Conservation (phyloP, 2,113 vertebrate species). For the Geococcyx californianus region DNA sequence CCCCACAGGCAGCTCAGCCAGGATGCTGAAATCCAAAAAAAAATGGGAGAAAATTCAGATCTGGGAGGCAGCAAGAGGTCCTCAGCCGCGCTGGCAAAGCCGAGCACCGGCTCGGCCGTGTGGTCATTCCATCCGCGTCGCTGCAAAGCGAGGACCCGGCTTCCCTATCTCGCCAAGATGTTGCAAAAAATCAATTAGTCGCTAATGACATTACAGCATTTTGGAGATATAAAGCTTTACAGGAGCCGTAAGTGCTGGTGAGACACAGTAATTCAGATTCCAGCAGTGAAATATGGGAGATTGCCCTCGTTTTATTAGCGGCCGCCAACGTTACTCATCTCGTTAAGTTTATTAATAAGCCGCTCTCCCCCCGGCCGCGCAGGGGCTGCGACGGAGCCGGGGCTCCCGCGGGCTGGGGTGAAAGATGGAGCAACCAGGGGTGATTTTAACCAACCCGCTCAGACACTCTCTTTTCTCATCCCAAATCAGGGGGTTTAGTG, state of each 20-base stretch:
- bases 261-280: neutral
- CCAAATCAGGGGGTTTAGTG: neutral
- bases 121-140: neutral
- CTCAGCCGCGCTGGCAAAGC: fast-evolving
- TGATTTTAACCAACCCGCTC: neutral
- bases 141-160: neutral
- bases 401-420: neutral
- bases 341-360: neutral
- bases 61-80: fast-evolving
- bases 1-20: neutral
- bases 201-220: neutral
- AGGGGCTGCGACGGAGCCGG: neutral
- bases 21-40: neutral
- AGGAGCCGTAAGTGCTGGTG: neutral
- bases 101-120: fast-evolving
- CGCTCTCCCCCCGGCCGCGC: neutral
- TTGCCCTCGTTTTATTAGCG: neutral
- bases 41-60: neutral
- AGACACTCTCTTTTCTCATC: neutral
- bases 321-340: neutral
- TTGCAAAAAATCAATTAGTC: slow-evolving; percentile 4
- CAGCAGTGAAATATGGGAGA: neutral
- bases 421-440: neutral
- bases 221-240: neutral
- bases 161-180: neutral